Conservation (phyloP, 2,888 invertebrate species). For the Alentia gelatinosa region DNA sequence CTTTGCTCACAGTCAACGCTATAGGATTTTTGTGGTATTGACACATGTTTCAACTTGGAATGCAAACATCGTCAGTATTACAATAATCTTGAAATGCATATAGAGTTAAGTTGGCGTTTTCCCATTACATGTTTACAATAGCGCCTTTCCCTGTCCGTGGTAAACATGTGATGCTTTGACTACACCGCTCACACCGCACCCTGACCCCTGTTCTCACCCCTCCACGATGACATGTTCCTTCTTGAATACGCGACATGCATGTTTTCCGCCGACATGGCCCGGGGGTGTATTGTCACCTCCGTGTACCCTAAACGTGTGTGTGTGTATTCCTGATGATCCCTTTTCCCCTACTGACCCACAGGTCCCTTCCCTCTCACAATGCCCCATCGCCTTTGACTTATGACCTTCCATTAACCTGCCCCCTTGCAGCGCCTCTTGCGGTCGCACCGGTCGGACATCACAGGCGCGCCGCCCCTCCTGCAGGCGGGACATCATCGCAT, state of each 20-base stretch:
- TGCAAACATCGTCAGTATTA: no score
- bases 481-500: not conserved
- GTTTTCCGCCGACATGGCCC: not conserved
- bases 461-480: not conserved
- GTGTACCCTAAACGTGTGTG: not conserved
- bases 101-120: no score
- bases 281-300: not conserved
- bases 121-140: no score
- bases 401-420: not conserved
- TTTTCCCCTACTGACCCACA: not conserved
- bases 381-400: not conserved
- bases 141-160: no score
- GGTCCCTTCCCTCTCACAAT: not conserved
- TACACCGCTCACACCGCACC: no score
- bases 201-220: no score
- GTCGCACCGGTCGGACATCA: not conserved
- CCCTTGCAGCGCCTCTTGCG: not conserved
- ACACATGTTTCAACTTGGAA: no score
- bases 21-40: no score
- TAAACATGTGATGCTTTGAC: no score
- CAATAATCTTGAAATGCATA: no score
- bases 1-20: no score
- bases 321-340: not conserved
- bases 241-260: not conserved
- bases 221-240: not conserved